Evolutionary conservation across 2,797 vertebrate genomes (phyloP).

Genomic region (Micropoecilia bifurca): DNA sequence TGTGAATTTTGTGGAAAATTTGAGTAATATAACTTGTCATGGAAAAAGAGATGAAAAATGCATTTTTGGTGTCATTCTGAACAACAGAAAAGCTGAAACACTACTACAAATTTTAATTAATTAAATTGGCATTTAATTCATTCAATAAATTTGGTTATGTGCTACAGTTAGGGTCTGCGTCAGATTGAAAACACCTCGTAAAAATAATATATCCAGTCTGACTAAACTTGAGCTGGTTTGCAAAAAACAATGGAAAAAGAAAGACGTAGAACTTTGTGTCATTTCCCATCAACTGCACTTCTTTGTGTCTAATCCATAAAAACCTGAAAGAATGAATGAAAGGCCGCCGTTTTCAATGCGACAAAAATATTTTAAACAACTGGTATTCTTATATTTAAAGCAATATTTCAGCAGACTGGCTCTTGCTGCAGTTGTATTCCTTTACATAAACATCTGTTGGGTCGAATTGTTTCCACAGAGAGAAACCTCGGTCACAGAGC

Average conservation of each 20-base stretch:
- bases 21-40: too few relatives aligned
- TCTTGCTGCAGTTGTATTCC: fast-evolving
- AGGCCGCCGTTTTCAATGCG: neutral
- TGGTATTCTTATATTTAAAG: neutral
- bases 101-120: too few relatives aligned
- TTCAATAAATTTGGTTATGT: too few relatives aligned
- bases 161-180: too few relatives aligned
- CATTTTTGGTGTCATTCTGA: too few relatives aligned
- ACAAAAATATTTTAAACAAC: neutral
- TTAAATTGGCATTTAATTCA: too few relatives aligned
- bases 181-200: too few relatives aligned
- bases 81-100: too few relatives aligned
- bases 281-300: neutral
- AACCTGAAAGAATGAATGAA: neutral
- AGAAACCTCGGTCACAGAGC: neutral
- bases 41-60: too few relatives aligned
- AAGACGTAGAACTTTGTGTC: neutral
- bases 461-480: neutral
- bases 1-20: too few relatives aligned
- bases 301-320: neutral
- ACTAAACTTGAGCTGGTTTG: neutral
- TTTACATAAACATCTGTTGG: neutral
- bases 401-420: neutral
- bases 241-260: neutral
- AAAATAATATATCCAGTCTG: neutral